phyloP scores from a whole-genome alignment of 1,140 invertebrate species.

The Pachyrhynchus sulphureomaculatus region DNA sequence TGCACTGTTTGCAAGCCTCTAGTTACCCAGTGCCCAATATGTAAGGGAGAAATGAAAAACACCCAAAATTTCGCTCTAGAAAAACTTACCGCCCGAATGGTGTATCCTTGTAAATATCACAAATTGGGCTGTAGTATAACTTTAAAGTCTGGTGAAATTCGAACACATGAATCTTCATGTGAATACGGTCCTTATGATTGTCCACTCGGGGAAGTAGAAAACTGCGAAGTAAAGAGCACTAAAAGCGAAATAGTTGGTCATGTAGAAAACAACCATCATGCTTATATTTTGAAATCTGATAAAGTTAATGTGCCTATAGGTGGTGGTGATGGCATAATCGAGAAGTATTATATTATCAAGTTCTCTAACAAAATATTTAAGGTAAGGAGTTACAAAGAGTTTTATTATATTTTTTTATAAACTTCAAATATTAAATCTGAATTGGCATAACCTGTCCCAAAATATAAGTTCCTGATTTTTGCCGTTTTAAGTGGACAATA shows the following conservation, averaged over 20 bases:
- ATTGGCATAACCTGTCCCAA: too few relatives aligned
- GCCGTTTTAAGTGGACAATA: too few relatives aligned
- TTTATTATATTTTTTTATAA: too few relatives aligned
- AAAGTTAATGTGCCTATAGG: conserved; percentile 19
- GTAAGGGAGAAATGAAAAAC: conserved; percentile 23
- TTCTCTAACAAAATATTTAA: conserved; percentile 5
- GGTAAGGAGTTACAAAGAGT: too few relatives aligned
- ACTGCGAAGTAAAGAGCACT: not conserved
- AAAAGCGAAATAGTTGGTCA: not conserved
- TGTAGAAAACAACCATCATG: not conserved
- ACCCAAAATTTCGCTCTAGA: conserved; percentile 39
- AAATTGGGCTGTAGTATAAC: not conserved
- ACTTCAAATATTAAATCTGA: too few relatives aligned
- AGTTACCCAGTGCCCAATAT: conserved; percentile 26
- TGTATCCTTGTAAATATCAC: conserved; percentile 35
- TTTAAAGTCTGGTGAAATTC: not conserved
- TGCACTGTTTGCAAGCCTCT: conserved; percentile 33
- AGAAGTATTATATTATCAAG: not conserved
- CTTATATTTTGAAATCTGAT: conserved; percentile 28
- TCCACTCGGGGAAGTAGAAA: not conserved
- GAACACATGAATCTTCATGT: not conserved
- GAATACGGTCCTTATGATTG: conserved; percentile 2
- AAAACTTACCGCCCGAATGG: conserved; percentile 24
- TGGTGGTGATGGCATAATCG: not conserved
- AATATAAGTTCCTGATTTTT: too few relatives aligned